Evolutionary conservation across 2,113 vertebrate genomes (phyloP).

Genomic region (Piaya cayana): DNA sequence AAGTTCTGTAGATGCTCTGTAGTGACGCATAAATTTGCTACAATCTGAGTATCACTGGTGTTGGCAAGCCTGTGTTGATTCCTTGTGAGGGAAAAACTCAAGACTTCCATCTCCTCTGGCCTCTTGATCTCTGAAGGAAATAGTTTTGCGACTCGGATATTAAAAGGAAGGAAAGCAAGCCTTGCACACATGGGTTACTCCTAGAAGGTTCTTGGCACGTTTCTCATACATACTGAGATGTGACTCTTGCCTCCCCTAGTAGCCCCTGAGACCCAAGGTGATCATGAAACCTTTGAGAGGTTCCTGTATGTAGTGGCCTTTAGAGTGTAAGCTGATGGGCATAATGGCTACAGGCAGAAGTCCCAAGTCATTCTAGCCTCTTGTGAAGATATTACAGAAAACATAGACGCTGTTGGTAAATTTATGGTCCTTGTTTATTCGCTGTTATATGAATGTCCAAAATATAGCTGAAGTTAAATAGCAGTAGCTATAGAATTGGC

Average conservation of each 20-base stretch:
- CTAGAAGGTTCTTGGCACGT: neutral
- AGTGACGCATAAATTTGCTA: neutral
- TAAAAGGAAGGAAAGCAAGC: neutral
- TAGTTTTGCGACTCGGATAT: neutral
- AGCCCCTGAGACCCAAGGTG: neutral
- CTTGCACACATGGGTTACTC: neutral
- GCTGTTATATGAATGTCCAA: neutral
- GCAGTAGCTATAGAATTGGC: neutral
- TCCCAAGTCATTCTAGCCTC: neutral
- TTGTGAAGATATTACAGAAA: neutral
- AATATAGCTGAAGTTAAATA: neutral
- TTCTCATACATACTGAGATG: neutral
- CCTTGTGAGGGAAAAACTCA: neutral
- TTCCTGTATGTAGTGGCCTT: neutral
- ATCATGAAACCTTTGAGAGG: neutral
- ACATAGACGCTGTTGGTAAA: neutral
- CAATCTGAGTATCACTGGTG: fast-evolving
- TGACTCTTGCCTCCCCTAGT: neutral
- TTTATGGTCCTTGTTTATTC: neutral
- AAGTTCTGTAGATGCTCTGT: neutral
- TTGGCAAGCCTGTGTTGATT: neutral
- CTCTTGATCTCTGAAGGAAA: neutral
- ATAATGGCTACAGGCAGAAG: neutral
- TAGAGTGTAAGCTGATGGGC: neutral
- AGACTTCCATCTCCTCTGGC: neutral